Evolutionary conservation across 2,113 vertebrate species (phyloP).

Genomic region (Eulemur macaco): DNA sequence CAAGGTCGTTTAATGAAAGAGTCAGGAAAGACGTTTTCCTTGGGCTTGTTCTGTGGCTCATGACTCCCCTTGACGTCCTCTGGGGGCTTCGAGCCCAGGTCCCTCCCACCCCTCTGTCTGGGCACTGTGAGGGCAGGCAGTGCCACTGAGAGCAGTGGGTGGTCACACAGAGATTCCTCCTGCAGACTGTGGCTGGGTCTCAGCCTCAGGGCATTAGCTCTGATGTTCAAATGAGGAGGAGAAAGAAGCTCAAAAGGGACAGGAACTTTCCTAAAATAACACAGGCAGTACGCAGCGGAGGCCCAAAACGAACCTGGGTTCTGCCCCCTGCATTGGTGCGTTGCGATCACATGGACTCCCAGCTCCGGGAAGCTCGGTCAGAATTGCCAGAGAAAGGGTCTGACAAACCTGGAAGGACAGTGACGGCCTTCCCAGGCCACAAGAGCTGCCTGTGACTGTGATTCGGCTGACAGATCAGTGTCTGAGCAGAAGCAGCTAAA

Average conservation of each 20-base stretch:
- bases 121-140: too few species aligned
- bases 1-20: not conserved
- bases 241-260: not conserved
- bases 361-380: not conserved
- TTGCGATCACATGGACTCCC: not conserved
- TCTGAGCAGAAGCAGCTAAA: not conserved
- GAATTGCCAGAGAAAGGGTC: not conserved
- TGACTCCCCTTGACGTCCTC: not conserved
- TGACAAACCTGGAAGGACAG: not conserved
- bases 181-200: not conserved
- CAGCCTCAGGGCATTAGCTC: not conserved
- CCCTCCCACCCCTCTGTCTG: not conserved
- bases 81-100: not conserved
- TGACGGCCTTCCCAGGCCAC: not conserved
- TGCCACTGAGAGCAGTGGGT: not conserved
- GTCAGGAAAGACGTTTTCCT: not conserved
- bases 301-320: not conserved
- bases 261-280: not conserved
- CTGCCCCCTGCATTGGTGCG: not conserved
- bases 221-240: slow-evolving; percentile 13
- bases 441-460: not conserved
- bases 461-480: not conserved
- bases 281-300: not conserved
- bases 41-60: not conserved
- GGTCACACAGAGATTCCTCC: not conserved